Percentiles rank a stretch among this genome's conserved stretches.
These are phyloP conservation scores for Vandiemenella viatica DNA, from an alignment of 2,888 invertebrate species.

Conservation along the genomic window DNA sequence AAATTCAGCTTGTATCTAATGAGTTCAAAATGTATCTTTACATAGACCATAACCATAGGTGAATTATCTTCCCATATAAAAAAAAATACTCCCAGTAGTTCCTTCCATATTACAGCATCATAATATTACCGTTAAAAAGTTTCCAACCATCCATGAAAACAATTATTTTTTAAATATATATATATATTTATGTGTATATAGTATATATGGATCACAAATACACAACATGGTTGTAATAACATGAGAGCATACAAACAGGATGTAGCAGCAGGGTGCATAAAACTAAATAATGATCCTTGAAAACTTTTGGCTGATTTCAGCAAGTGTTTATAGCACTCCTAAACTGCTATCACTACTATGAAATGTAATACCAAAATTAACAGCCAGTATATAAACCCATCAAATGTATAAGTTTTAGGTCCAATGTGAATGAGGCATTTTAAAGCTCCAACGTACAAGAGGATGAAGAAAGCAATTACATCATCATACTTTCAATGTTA, in stretches of 20 bases:
- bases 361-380: no score
- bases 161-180: slow-evolving; percentile 1
- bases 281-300: no score
- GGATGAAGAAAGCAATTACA: no score
- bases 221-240: slow-evolving; percentile 6
- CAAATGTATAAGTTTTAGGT: no score
- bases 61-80: slow-evolving; percentile 1
- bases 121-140: slow-evolving; percentile 3
- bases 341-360: no score
- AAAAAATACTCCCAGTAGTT: slow-evolving; percentile 3
- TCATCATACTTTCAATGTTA: no score
- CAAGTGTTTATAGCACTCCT: no score
- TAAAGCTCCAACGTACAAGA: no score
- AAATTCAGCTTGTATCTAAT: neutral
- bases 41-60: slow-evolving; percentile 10
- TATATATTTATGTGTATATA: slow-evolving; percentile 2
- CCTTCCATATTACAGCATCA: slow-evolving; percentile 1
- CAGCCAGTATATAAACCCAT: no score
- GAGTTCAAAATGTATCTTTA: slow-evolving; percentile 1
- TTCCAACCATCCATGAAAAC: slow-evolving; percentile 7
- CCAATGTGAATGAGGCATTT: no score
- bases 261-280: no score
- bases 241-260: neutral
- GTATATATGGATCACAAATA: slow-evolving; percentile 11
- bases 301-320: no score